Evolutionary conservation across 2,888 invertebrate species (phyloP).

Genomic region (Amblyjoppa proteus): DNA sequence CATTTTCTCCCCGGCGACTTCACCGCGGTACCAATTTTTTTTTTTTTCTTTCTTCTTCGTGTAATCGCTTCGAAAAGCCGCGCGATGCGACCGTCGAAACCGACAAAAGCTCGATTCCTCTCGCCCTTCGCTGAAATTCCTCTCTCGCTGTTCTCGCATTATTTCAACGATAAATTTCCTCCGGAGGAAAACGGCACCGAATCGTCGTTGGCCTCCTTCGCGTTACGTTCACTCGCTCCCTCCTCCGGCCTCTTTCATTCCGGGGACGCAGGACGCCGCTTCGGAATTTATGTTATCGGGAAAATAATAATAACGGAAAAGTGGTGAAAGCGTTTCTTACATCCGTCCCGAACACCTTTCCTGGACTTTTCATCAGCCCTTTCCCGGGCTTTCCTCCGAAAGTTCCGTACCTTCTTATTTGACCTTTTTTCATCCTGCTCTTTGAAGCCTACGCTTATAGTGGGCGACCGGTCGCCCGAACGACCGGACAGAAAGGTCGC

Average conservation of each 20-base stretch:
- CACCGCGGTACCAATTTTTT: slow-evolving; percentile 24
- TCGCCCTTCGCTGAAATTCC: slow-evolving; percentile 54
- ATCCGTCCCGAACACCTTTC: slow-evolving; percentile 54
- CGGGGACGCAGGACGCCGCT: slow-evolving; percentile 37
- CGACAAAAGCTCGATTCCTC: slow-evolving; percentile 6
- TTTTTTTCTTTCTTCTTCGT: slow-evolving; percentile 52
- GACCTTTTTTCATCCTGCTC: slow-evolving; percentile 18
- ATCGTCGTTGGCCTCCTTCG: slow-evolving; percentile 66
- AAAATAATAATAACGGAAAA: slow-evolving; percentile 71
- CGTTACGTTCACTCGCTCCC: slow-evolving; percentile 33
- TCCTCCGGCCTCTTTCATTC: slow-evolving; percentile 45
- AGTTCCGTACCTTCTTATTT: slow-evolving; percentile 46
- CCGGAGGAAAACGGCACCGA: slow-evolving; percentile 74
- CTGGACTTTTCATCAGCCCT: slow-evolving; percentile 51
- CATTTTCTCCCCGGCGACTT: slow-evolving; percentile 19
- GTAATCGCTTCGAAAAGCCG: not conserved
- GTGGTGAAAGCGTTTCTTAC: slow-evolving; percentile 58
- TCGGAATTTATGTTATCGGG: slow-evolving; percentile 71
- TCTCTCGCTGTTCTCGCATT: slow-evolving; percentile 77
- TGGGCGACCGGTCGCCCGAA: slow-evolving; percentile 20
- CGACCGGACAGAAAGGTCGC: slow-evolving; percentile 14
- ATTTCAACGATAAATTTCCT: slow-evolving; percentile 78
- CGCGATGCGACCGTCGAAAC: slow-evolving; percentile 11
- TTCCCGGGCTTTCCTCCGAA: slow-evolving; percentile 41
- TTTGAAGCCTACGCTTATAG: slow-evolving; percentile 8